phyloP scores from a whole-genome alignment of 1,140 invertebrate species.

The Aphis craccivora region DNA sequence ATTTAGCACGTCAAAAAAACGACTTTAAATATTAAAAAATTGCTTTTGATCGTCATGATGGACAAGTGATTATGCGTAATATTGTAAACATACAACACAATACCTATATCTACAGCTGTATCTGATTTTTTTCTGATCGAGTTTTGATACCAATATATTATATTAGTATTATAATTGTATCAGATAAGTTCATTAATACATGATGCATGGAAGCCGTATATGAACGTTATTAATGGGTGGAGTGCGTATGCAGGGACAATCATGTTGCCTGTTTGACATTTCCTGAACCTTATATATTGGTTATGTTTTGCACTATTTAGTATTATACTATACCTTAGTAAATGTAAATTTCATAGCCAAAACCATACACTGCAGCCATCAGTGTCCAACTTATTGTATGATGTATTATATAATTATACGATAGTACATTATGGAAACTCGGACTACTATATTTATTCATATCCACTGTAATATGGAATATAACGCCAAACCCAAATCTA shows the following conservation, averaged over 20 bases:
- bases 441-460: neutral
- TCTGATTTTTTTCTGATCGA: no score
- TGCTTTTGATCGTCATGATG: no score
- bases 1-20: neutral
- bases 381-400: neutral
- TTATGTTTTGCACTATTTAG: neutral
- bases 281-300: neutral
- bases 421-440: neutral
- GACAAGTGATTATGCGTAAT: no score
- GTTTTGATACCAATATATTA: neutral
- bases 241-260: neutral
- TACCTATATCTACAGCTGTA: no score
- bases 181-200: neutral
- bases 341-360: neutral
- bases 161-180: neutral
- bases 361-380: neutral
- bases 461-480: neutral
- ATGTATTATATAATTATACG: neutral
- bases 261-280: neutral
- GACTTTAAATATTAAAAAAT: neutral
- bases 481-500: neutral
- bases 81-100: no score
- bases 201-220: neutral
- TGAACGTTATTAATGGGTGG: neutral
- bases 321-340: neutral